Conservation (phyloP, 2,888 invertebrate species). For the Apodemia hepburni region DNA sequence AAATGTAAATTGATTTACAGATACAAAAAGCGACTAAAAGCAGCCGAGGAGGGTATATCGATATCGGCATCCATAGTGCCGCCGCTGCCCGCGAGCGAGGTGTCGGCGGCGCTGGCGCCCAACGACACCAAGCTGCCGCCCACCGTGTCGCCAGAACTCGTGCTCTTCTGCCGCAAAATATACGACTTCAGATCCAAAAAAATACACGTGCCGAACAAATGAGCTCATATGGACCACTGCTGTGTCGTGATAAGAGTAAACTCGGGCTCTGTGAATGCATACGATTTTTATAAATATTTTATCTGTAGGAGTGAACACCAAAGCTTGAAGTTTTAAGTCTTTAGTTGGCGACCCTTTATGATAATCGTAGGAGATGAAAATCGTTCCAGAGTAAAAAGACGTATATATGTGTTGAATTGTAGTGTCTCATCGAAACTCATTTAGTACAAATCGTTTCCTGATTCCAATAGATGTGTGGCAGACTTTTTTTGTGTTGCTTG, state of each 20-base stretch:
- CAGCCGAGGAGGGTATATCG: conserved; percentile 88
- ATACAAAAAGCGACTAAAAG: conserved; percentile 90
- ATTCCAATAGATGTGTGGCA: conserved; percentile 56
- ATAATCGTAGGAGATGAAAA: conserved; percentile 14
- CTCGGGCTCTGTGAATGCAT: conserved; percentile 34
- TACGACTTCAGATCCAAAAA: conserved; percentile 96
- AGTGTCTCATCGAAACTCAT: conserved; percentile 47
- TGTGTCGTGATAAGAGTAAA: conserved; percentile 34
- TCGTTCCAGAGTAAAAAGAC: not conserved
- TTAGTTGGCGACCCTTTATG: conserved; percentile 26
- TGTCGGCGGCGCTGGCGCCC: conserved; percentile 66
- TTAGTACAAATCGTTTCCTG: conserved; percentile 71
- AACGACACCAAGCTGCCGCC: conserved; percentile 84
- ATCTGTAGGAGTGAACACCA: conserved; percentile 45
- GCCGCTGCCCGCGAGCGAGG: conserved; percentile 78
- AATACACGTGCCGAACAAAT: conserved; percentile 75
- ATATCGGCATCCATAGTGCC: conserved; percentile 88
- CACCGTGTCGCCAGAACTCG: conserved; percentile 86
- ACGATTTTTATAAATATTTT: conserved; percentile 30
- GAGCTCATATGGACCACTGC: conserved; percentile 36
- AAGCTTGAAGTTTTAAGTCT: conserved; percentile 39
- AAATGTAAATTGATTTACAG: conserved; percentile 63
- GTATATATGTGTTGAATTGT: conserved; percentile 33
- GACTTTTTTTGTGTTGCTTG: conserved; percentile 60
- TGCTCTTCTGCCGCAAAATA: conserved; percentile 95